Conservation (phyloP, 2,888 invertebrate species). For the Dicranocentrus wangi region DNA sequence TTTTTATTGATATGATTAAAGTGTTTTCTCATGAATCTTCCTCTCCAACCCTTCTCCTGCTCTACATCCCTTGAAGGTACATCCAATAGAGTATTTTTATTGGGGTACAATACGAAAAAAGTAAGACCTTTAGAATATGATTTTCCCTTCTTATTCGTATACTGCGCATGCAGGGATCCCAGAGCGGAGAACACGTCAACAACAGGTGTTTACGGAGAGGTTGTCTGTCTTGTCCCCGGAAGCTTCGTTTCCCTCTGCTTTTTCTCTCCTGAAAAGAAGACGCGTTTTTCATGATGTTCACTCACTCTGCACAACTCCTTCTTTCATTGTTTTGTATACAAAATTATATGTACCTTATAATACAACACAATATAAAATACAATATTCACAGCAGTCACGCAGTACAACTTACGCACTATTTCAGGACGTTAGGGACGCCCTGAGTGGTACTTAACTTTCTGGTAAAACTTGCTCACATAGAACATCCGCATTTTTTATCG, state of each 20-base stretch:
- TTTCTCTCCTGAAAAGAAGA: constrained; percentile 52
- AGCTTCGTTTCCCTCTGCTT: constrained; percentile 72
- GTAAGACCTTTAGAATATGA: constrained; percentile 37
- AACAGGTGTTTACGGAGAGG: constrained; percentile 73
- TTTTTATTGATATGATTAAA: constrained; percentile 45
- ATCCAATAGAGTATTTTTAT: constrained; percentile 19
- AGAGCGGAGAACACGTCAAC: constrained; percentile 58
- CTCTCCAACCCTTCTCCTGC: constrained; percentile 22
- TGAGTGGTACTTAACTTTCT: too few relatives aligned
- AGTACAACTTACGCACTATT: too few relatives aligned
- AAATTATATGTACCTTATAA: background rate
- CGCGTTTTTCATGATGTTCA: constrained; percentile 13
- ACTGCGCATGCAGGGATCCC: background rate
- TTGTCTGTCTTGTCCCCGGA: constrained; percentile 72
- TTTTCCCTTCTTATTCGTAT: constrained; percentile 30
- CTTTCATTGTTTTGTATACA: constrained; percentile 2
- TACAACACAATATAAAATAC: background rate
- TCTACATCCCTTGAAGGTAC: constrained; percentile 45
- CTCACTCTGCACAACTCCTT: too few relatives aligned
- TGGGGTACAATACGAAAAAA: constrained; percentile 21
- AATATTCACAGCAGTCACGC: background rate
- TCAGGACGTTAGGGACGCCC: too few relatives aligned
- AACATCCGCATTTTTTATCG: constrained; percentile 49
- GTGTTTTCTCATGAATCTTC: constrained; percentile 37
- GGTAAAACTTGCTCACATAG: background rate